Percentiles rank a stretch among this genome's conserved stretches.
Conservation (phyloP, 2,797 vertebrate genomes). For the Coregonus suidteri region DNA sequence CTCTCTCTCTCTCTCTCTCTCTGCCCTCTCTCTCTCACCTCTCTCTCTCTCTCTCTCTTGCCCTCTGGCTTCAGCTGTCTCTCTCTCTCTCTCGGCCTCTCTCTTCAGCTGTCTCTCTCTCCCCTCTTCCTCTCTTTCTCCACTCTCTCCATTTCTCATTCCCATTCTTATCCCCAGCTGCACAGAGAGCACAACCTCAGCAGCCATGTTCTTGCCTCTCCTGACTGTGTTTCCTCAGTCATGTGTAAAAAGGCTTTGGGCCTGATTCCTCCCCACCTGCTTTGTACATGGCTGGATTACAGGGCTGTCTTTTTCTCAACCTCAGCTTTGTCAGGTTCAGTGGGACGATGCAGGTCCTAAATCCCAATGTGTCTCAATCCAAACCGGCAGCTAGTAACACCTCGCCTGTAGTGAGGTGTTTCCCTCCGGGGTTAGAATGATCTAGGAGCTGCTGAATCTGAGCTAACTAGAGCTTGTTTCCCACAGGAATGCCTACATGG, state of each 20-base stretch:
- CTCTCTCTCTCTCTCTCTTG: background rate
- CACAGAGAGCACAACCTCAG: background rate
- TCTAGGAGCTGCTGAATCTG: background rate
- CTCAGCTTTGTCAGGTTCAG: background rate
- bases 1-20: background rate
- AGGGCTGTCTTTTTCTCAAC: background rate
- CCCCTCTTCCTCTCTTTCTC: no score
- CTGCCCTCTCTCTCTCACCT: conserved; percentile 1
- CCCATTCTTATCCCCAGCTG: background rate
- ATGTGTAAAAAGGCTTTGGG: background rate
- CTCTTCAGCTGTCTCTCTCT: background rate
- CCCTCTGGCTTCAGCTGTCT: no score
- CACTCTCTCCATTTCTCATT: background rate
- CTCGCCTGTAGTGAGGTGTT: background rate
- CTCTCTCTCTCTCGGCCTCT: background rate
- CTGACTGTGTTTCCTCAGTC: background rate
- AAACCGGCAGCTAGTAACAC: background rate
- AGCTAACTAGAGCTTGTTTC: background rate
- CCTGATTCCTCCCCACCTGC: background rate
- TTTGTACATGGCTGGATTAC: background rate
- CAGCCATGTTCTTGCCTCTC: conserved; percentile 2
- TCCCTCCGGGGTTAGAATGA: background rate
- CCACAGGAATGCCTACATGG: background rate
- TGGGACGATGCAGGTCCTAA: background rate
- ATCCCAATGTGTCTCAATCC: conserved; percentile 1